Evolutionary conservation across 2,888 invertebrate species (phyloP).

Genomic region (Ormyrus labotus): DNA sequence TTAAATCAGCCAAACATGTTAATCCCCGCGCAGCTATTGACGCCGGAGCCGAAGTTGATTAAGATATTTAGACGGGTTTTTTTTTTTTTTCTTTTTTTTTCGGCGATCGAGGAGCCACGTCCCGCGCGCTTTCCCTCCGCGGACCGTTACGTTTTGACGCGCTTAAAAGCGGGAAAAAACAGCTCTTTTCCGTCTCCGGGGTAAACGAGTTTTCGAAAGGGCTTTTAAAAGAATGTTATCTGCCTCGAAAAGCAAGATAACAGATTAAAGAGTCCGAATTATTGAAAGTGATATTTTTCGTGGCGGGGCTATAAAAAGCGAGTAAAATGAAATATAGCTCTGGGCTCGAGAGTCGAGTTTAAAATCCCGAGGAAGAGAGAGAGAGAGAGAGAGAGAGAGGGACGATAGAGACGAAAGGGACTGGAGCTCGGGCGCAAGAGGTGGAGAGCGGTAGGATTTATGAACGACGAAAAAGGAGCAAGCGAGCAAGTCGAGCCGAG

Average conservation of each 20-base stretch:
- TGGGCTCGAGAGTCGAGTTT: constrained; percentile 29
- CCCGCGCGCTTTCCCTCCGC: not conserved
- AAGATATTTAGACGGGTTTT: constrained; percentile 41
- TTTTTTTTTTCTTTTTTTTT: not conserved
- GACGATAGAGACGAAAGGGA: not conserved
- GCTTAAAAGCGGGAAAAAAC: constrained; percentile 19
- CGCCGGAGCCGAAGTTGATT: constrained; percentile 35
- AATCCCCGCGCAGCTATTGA: constrained; percentile 26
- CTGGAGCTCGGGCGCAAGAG: not conserved
- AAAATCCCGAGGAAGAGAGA: constrained; percentile 46
- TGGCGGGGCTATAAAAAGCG: not conserved
- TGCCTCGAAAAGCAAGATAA: too few relatives aligned
- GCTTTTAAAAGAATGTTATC: not conserved
- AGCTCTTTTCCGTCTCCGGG: constrained; percentile 15
- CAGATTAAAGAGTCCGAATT: constrained; percentile 22
- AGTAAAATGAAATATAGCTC: constrained; percentile 39
- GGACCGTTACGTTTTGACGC: not conserved
- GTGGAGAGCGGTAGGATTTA: constrained; percentile 66
- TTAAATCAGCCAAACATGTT: constrained; percentile 52
- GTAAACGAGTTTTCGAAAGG: not conserved
- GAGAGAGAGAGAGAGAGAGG: constrained; percentile 36
- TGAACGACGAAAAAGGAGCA: constrained; percentile 68
- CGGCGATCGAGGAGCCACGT: not conserved
- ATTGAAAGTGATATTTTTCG: constrained; percentile 32
- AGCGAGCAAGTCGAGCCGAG: not conserved